Conservation (phyloP, 1,140 invertebrate species). For the Triops cancriformis region DNA sequence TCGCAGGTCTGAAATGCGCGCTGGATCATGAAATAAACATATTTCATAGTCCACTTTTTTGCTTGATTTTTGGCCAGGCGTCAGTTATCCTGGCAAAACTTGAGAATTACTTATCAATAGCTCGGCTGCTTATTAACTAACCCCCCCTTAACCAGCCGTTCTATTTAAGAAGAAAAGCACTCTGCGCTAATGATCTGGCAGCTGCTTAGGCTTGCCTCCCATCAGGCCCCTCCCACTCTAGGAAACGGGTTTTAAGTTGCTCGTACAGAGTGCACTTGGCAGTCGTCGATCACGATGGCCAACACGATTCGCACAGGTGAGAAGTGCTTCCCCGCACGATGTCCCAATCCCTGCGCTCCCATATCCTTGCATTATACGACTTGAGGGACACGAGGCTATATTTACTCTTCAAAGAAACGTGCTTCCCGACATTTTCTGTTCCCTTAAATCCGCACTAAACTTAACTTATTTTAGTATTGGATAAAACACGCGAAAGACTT, state of each 20-base stretch:
- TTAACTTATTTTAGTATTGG: neutral
- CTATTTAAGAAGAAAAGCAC: neutral
- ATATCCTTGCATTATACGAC: neutral
- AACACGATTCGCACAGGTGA: conserved; percentile 9
- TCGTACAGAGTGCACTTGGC: neutral
- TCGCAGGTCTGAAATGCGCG: neutral
- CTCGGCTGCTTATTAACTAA: neutral
- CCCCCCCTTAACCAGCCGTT: neutral
- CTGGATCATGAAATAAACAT: neutral
- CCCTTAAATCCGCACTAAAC: neutral
- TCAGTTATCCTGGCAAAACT: neutral
- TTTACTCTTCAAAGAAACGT: neutral
- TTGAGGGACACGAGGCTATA: neutral
- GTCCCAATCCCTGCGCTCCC: neutral
- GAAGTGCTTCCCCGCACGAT: neutral
- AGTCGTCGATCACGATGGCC: neutral
- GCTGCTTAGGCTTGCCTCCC: neutral
- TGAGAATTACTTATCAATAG: neutral
- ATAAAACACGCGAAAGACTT: neutral
- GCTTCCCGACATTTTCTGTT: neutral
- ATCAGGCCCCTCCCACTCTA: neutral
- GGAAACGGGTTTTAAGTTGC: neutral
- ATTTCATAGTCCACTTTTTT: neutral
- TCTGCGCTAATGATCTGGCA: neutral
- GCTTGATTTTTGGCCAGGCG: neutral